phyloP scores from a whole-genome alignment of 2,113 vertebrate species.

The Seriola quinqueradiata region DNA sequence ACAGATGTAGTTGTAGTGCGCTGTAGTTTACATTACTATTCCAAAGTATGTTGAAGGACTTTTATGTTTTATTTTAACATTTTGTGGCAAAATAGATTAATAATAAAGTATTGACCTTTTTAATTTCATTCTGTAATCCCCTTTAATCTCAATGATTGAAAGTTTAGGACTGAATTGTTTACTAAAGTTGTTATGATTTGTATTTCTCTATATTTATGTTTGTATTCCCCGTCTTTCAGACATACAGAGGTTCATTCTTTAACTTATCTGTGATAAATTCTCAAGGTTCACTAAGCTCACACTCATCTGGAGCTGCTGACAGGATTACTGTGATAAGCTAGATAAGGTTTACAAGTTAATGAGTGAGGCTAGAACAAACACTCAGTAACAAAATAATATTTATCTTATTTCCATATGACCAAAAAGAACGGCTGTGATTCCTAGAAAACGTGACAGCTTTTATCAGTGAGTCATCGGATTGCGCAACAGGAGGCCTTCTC shows the following conservation, averaged over 20 bases:
- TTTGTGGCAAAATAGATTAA: neutral
- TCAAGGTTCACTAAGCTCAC: too few relatives aligned
- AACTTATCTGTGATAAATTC: too few relatives aligned
- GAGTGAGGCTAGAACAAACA: constrained; percentile 1
- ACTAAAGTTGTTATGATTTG: too few relatives aligned
- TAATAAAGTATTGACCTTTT: neutral
- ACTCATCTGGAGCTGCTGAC: neutral
- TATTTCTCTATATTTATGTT: too few relatives aligned
- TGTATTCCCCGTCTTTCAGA: too few relatives aligned
- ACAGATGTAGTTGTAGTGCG: too few relatives aligned
- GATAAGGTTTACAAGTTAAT: constrained; percentile 1
- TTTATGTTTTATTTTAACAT: neutral
- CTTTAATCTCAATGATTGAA: too few relatives aligned
- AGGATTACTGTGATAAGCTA: neutral
- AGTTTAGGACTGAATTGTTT: too few relatives aligned
- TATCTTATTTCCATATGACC: neutral
- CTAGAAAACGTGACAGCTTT: neutral
- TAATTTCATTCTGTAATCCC: neutral
- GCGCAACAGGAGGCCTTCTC: neutral
- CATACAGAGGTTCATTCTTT: neutral
- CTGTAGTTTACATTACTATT: too few relatives aligned
- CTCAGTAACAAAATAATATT: neutral
- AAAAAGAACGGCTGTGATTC: neutral
- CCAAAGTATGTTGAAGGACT: too few relatives aligned
- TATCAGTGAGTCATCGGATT: constrained; percentile 40